phyloP scores from a whole-genome alignment of 2,888 invertebrate genomes.

The Sicus ferrugineus region DNA sequence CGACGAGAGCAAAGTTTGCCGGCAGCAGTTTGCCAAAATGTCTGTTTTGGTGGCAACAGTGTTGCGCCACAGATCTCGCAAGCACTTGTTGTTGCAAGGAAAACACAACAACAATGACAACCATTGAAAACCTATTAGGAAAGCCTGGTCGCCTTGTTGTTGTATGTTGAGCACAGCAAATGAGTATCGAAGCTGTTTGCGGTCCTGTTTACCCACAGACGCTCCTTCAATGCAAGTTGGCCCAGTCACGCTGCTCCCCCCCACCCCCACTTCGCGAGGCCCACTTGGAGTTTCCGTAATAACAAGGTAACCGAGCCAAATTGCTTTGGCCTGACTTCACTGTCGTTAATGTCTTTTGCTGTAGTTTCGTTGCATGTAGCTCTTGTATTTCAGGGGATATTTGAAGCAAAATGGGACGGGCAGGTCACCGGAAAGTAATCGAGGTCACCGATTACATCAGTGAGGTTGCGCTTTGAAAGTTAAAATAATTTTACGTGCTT shows the following conservation, averaged over 20 bases:
- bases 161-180: not conserved
- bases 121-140: slow-evolving; percentile 33
- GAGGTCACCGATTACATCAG: no score
- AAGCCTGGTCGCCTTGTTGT: not conserved
- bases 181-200: not conserved
- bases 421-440: no score
- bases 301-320: slow-evolving; percentile 18
- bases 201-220: not conserved
- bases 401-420: no score
- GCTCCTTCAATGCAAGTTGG: no score
- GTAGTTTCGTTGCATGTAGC: not conserved
- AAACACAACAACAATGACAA: slow-evolving; percentile 13
- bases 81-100: not conserved
- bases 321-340: not conserved
- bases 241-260: not conserved
- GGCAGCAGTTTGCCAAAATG: slow-evolving; percentile 27
- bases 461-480: no score
- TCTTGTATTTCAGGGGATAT: no score
- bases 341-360: slow-evolving; percentile 4
- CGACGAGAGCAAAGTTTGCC: slow-evolving; percentile 8
- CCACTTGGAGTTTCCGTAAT: not conserved
- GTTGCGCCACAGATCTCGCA: no score
- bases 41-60: slow-evolving; percentile 29
- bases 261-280: not conserved
- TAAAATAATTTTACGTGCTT: no score